phyloP scores from a whole-genome alignment of 2,797 vertebrate genomes.

The Anguilla marmorata region DNA sequence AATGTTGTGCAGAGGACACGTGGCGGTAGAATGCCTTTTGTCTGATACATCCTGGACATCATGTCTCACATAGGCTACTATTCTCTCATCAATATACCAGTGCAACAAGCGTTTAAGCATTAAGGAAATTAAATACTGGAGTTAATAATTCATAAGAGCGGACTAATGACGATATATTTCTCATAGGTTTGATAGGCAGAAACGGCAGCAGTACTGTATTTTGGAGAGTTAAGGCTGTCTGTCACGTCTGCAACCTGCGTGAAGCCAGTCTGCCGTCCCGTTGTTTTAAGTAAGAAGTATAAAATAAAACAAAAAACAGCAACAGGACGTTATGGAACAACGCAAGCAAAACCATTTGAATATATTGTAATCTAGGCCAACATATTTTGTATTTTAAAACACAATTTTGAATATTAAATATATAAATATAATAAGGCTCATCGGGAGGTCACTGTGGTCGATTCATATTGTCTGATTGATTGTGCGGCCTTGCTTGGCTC shows the following conservation, averaged over 20 bases:
- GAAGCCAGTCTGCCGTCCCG: too few relatives aligned
- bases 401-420: too few relatives aligned
- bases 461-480: slow-evolving; percentile 55
- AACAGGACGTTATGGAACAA: neutral
- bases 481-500: slow-evolving; percentile 51
- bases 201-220: neutral
- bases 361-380: neutral
- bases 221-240: neutral
- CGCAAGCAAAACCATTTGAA: neutral
- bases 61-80: neutral
- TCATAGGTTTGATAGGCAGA: too few relatives aligned
- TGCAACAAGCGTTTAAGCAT: neutral
- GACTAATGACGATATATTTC: neutral
- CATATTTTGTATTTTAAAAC: neutral
- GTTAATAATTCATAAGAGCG: neutral
- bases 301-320: too few relatives aligned
- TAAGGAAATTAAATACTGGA: neutral
- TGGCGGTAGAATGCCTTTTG: neutral
- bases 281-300: too few relatives aligned
- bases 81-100: neutral
- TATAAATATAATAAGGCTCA: too few relatives aligned
- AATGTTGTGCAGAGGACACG: neutral
- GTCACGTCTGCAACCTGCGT: neutral
- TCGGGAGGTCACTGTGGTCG: slow-evolving; percentile 39
- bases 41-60: neutral